phyloP scores from a whole-genome alignment of 2,797 vertebrate species.

The Champsocephalus esox region DNA sequence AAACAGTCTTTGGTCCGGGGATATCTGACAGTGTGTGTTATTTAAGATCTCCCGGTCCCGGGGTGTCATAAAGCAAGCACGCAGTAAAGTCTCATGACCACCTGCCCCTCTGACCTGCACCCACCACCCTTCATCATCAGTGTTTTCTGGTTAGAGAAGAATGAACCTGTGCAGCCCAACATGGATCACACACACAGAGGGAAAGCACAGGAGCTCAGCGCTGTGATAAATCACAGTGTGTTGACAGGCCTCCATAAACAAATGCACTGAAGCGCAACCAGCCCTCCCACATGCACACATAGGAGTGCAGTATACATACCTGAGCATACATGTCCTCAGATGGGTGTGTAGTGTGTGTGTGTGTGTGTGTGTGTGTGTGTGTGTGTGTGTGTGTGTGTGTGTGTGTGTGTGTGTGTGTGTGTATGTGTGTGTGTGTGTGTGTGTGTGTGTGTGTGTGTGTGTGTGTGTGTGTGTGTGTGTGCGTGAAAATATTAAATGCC shows the following conservation, averaged over 20 bases:
- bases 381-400: constrained; percentile 16
- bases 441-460: constrained; percentile 12
- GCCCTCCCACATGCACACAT: constrained; percentile 48
- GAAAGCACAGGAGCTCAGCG: constrained; percentile 16
- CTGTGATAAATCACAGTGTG: constrained; percentile 52
- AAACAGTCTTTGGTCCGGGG: too few relatives aligned
- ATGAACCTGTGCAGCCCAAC: constrained; percentile 35
- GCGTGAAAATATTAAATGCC: constrained; percentile 36
- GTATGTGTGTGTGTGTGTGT: constrained; percentile 6
- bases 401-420: constrained; percentile 17
- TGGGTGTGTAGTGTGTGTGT: constrained; percentile 17
- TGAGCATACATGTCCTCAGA: constrained; percentile 42
- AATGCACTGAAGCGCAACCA: constrained; percentile 59
- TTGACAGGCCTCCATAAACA: constrained; percentile 64
- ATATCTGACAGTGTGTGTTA: too few relatives aligned
- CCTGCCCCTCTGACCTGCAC: constrained; percentile 4
- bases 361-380: background rate
- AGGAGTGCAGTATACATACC: constrained; percentile 40
- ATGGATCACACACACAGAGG: constrained; percentile 40
- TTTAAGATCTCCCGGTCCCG: background rate
- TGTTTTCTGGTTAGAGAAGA: constrained; percentile 23
- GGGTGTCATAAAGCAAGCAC: background rate
- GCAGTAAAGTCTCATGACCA: constrained; percentile 1
- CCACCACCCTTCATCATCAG: constrained; percentile 20
- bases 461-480: constrained; percentile 11